These are phyloP conservation scores for Ovis aries DNA, from an alignment of 2,113 vertebrate species.

Conservation along the genomic window DNA sequence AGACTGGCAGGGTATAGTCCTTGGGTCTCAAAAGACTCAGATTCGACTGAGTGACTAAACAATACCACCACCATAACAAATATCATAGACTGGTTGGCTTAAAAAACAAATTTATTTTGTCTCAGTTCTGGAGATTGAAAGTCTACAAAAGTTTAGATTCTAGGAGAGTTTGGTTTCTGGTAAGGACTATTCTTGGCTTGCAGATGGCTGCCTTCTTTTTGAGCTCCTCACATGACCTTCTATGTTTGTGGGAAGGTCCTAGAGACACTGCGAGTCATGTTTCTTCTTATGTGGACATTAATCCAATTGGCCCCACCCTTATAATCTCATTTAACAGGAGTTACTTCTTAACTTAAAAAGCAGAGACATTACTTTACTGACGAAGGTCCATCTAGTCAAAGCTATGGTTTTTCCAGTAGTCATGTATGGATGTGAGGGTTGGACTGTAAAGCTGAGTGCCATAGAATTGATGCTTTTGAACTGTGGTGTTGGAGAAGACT, in stretches of 20 bases:
- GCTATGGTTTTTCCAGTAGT: not conserved
- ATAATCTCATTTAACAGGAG: not conserved
- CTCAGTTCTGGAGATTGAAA: not conserved
- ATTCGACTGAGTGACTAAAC: not conserved
- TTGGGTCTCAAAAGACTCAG: not conserved
- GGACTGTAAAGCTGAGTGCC: not conserved
- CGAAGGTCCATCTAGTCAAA: not conserved
- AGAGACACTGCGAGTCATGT: not conserved
- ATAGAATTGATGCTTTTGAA: not conserved
- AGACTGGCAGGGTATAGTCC: not conserved
- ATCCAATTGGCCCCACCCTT: not conserved
- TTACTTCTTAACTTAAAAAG: not conserved
- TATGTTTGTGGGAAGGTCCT: not conserved
- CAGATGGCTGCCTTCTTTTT: not conserved
- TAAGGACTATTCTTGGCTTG: not conserved
- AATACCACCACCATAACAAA: not conserved
- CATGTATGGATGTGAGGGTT: not conserved
- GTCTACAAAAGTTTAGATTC: not conserved
- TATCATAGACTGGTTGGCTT: not conserved
- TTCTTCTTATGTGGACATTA: not conserved
- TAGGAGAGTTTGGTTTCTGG: not conserved
- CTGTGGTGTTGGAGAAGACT: not conserved
- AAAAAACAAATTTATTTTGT: not conserved
- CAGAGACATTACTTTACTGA: not conserved
- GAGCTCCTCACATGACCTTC: not conserved